A percentile compares a stretch with the other conserved stretches of the same genome.
Conservation (phyloP, 2,113 vertebrate genomes). For the Solenodon paradoxus region DNA sequence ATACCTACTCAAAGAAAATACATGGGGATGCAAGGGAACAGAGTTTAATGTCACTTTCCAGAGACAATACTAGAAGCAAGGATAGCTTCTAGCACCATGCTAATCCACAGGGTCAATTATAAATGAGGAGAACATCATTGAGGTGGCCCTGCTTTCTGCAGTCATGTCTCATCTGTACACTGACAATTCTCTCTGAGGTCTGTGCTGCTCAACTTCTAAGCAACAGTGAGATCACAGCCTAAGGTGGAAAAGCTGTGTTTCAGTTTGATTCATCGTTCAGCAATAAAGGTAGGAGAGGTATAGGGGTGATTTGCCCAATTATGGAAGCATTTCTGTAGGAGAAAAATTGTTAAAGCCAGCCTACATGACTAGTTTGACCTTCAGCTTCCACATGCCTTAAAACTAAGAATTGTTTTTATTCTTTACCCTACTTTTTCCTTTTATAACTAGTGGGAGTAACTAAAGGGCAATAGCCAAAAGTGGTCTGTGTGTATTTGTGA, state of each 20-base stretch:
- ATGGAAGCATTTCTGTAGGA: neutral
- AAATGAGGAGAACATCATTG: neutral
- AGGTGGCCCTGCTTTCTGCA: neutral
- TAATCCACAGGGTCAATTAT: neutral
- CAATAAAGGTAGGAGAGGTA: neutral
- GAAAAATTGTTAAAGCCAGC: neutral
- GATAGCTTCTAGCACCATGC: neutral
- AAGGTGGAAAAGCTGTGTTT: neutral
- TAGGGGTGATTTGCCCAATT: neutral
- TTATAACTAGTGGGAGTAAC: neutral
- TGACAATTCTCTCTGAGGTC: neutral
- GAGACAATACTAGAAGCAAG: neutral
- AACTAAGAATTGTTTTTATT: neutral
- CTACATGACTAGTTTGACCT: neutral
- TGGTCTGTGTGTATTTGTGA: neutral
- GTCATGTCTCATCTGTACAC: neutral
- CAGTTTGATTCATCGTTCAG: neutral
- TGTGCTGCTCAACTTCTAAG: neutral
- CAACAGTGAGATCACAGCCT: neutral
- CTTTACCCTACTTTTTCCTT: neutral
- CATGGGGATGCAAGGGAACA: neutral
- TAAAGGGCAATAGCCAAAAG: neutral
- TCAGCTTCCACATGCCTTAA: neutral
- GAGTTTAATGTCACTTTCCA: neutral
- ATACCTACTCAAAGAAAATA: slow-evolving; percentile 31